These are phyloP conservation scores for Siniperca scherzeri DNA, from an alignment of 2,797 vertebrate genomes.

Conservation along the genomic window DNA sequence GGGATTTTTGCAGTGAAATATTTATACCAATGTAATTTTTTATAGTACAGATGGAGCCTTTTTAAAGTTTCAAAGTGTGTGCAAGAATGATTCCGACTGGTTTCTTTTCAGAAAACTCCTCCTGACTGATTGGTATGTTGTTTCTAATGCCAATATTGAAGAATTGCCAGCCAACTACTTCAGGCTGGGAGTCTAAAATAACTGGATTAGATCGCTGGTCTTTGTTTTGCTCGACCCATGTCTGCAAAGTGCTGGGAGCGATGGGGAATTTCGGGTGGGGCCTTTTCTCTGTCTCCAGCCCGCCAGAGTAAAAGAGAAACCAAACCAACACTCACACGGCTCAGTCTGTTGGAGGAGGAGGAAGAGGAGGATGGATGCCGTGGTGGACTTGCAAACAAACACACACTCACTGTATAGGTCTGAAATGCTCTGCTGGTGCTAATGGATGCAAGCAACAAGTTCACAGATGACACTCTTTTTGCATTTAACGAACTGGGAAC, in stretches of 20 bases:
- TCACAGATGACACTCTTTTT: constrained; percentile 39
- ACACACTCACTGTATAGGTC: constrained; percentile 10
- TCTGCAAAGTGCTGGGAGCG: constrained; percentile 50
- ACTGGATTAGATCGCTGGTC: constrained; percentile 4
- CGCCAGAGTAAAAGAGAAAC: constrained; percentile 36
- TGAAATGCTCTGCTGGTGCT: constrained; percentile 18
- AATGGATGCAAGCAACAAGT: constrained; percentile 71
- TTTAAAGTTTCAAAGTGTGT: constrained; percentile 16
- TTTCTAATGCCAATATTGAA: not conserved
- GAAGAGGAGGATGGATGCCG: constrained; percentile 8
- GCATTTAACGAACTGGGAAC: constrained; percentile 17
- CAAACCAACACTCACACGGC: constrained; percentile 27
- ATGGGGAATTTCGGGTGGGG: constrained; percentile 71
- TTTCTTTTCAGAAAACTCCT: not conserved
- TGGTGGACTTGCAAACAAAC: not conserved
- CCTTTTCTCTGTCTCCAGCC: constrained; percentile 20
- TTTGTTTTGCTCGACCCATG: constrained; percentile 16
- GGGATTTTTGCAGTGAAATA: not conserved
- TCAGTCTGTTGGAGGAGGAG: not conserved
- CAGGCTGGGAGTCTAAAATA: constrained; percentile 14
- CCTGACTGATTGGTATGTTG: not conserved
- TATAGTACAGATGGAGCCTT: not conserved
- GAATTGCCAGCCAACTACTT: not conserved
- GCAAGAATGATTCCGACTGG: not conserved
- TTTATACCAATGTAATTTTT: not conserved